Percentiles rank a stretch among this genome's conserved stretches.
Evolutionary conservation across 1,140 invertebrate species (phyloP).

Genomic region (Drosophila insularis): DNA sequence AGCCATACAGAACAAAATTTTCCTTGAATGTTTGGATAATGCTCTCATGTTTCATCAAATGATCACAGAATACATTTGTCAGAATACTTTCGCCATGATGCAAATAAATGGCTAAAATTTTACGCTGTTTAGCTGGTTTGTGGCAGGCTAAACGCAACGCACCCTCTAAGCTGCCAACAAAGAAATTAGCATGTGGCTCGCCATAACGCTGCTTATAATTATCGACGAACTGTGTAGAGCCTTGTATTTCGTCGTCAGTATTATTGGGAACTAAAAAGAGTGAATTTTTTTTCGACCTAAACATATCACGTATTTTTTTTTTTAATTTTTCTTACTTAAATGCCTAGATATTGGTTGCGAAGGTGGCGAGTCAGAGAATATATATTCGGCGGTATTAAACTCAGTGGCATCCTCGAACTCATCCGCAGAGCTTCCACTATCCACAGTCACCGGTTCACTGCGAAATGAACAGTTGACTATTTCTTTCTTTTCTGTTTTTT

Average conservation of each 20-base stretch:
- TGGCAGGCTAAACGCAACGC: constrained; percentile 93
- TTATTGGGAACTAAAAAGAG: constrained; percentile 90
- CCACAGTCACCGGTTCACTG: constrained; percentile 69
- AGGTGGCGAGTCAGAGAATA: constrained; percentile 90
- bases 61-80: constrained; percentile 97
- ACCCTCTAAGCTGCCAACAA: constrained; percentile 93
- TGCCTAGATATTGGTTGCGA: constrained; percentile 88
- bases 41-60: constrained; percentile 94
- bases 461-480: too few species aligned
- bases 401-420: constrained; percentile 93
- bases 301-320: background rate
- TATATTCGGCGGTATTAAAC: constrained; percentile 92
- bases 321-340: constrained; percentile 86
- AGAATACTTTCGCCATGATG: constrained; percentile 97
- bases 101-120: constrained; percentile 95
- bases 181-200: constrained; percentile 93
- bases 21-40: constrained; percentile 92
- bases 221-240: constrained; percentile 92
- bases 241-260: constrained; percentile 92
- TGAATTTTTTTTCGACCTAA: background rate
- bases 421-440: constrained; percentile 89
- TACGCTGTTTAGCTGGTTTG: constrained; percentile 94
- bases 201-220: constrained; percentile 93
- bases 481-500: too few species aligned
- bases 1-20: constrained; percentile 97